Percentiles rank a stretch among this genome's conserved stretches.
Conservation (phyloP, 2,888 invertebrate species). For the Leptopilina drosophilae region DNA sequence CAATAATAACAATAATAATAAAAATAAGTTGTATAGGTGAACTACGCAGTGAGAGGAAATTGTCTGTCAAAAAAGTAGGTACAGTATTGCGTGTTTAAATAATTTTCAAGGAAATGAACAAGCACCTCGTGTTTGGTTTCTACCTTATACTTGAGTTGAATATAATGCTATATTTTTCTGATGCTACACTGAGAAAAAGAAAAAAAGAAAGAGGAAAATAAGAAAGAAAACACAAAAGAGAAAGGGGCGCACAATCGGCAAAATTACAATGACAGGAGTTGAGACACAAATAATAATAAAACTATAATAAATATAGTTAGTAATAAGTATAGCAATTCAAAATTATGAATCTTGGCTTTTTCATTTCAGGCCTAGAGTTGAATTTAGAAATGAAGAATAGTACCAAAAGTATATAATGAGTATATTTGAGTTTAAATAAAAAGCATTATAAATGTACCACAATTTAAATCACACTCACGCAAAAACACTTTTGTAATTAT, state of each 20-base stretch:
- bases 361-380: too few relatives aligned
- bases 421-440: too few relatives aligned
- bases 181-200: slow-evolving; percentile 20
- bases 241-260: slow-evolving; percentile 33
- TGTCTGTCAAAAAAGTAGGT: slow-evolving; percentile 17
- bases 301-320: too few relatives aligned
- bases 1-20: too few relatives aligned
- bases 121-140: slow-evolving; percentile 38
- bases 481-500: too few relatives aligned
- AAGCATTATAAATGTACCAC: too few relatives aligned
- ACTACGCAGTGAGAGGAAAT: slow-evolving; percentile 26
- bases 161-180: slow-evolving; percentile 53
- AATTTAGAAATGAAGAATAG: too few relatives aligned
- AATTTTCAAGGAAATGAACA: slow-evolving; percentile 56
- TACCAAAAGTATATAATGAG: too few relatives aligned
- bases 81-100: slow-evolving; percentile 43
- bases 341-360: too few relatives aligned
- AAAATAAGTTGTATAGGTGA: not conserved
- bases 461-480: too few relatives aligned
- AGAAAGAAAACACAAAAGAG: slow-evolving; percentile 19
- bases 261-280: slow-evolving; percentile 6
- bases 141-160: slow-evolving; percentile 50
- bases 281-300: slow-evolving; percentile 29
- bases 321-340: too few relatives aligned
- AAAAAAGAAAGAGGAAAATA: slow-evolving; percentile 38